These are phyloP conservation scores for Drosophila varians DNA, from an alignment of 1,140 invertebrate species.

Conservation along the genomic window DNA sequence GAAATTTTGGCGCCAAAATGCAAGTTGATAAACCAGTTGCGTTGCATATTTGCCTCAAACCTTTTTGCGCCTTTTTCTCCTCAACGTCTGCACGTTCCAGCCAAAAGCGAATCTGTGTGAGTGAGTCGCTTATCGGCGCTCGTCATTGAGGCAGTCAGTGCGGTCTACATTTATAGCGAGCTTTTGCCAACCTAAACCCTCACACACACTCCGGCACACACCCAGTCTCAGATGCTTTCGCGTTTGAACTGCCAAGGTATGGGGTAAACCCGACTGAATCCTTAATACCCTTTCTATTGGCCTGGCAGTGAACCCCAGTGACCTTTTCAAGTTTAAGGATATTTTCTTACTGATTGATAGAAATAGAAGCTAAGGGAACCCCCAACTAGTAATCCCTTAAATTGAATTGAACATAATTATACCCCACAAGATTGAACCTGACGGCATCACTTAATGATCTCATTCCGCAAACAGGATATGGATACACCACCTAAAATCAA, in stretches of 20 bases:
- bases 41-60: constrained; percentile 75
- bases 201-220: constrained; percentile 1
- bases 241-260: constrained; percentile 52
- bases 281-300: constrained; percentile 24
- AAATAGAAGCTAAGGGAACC: too few species aligned
- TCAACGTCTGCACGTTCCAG: constrained; percentile 34
- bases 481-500: background rate
- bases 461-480: background rate
- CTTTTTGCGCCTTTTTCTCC: constrained; percentile 62
- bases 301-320: constrained; percentile 6
- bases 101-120: constrained; percentile 15
- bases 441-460: background rate
- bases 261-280: constrained; percentile 18
- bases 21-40: constrained; percentile 82
- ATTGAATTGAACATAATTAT: background rate
- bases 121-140: constrained; percentile 63
- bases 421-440: background rate
- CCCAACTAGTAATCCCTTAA: too few species aligned
- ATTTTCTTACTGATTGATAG: too few species aligned
- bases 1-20: constrained; percentile 82
- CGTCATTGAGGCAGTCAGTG: constrained; percentile 63
- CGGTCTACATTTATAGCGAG: constrained; percentile 71
- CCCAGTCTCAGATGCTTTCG: constrained; percentile 54
- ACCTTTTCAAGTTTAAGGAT: background rate
- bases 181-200: constrained; percentile 26